A percentile compares a stretch with the other conserved stretches of the same genome.
Evolutionary conservation across 2,888 invertebrate species (phyloP).

Genomic region (Lithophane semibrunnea): DNA sequence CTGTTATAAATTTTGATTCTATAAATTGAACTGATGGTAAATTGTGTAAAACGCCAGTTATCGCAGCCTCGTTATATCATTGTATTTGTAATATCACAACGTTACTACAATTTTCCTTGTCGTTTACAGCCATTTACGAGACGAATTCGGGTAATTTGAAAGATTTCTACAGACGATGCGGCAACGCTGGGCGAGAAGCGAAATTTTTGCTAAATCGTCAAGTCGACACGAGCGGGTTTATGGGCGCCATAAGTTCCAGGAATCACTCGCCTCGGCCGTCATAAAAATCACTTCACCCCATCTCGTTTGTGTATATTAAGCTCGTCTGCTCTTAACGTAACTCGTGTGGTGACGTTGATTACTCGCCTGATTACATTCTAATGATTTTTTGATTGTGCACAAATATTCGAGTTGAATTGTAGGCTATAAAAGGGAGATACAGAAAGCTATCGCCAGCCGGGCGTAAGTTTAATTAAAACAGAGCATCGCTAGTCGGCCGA

Average conservation of each 20-base stretch:
- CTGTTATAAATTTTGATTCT: slow-evolving; percentile 17
- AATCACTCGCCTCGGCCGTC: slow-evolving; percentile 81
- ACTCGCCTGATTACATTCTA: slow-evolving; percentile 66
- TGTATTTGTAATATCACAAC: slow-evolving; percentile 78
- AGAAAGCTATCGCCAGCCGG: slow-evolving; percentile 66
- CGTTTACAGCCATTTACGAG: slow-evolving; percentile 83
- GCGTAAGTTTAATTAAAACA: slow-evolving; percentile 85
- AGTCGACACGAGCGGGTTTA: slow-evolving; percentile 85
- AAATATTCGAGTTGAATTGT: slow-evolving; percentile 67
- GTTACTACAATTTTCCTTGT: slow-evolving; percentile 79
- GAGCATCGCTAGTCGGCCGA: slow-evolving; percentile 72
- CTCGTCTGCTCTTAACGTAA: slow-evolving; percentile 71
- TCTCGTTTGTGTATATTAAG: slow-evolving; percentile 70
- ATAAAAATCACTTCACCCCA: slow-evolving; percentile 85
- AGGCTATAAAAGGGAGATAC: slow-evolving; percentile 68
- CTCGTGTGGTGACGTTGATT: slow-evolving; percentile 59
- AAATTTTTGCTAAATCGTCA: slow-evolving; percentile 86
- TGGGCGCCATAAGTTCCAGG: slow-evolving; percentile 86
- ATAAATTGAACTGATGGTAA: slow-evolving; percentile 32
- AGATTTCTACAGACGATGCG: slow-evolving; percentile 78
- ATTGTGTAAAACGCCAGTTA: slow-evolving; percentile 58
- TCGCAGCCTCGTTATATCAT: slow-evolving; percentile 76
- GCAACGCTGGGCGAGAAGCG: slow-evolving; percentile 69
- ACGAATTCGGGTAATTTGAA: slow-evolving; percentile 85
- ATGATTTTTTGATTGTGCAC: slow-evolving; percentile 65